These are phyloP conservation scores for Aselliscus stoliczkanus DNA, from an alignment of 2,797 vertebrate species.

Conservation along the genomic window DNA sequence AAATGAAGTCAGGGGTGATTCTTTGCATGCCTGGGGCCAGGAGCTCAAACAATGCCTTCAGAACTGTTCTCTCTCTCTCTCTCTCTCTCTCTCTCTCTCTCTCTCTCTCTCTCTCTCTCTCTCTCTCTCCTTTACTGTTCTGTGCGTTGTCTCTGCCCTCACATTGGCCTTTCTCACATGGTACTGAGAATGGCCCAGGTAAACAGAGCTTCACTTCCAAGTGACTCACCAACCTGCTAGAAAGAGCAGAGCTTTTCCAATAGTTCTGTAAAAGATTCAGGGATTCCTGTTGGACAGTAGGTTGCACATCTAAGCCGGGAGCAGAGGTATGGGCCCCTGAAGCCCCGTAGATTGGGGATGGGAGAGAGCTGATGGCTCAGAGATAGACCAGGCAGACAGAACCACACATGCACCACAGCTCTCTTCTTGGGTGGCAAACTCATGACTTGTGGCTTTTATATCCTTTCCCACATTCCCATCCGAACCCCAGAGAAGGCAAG, in stretches of 20 bases:
- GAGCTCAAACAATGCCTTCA: not conserved
- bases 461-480: not conserved
- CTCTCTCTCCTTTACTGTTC: accelerated
- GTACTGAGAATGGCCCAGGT: not conserved
- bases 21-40: not conserved
- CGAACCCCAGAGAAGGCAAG: not conserved
- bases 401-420: accelerated
- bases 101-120: not conserved
- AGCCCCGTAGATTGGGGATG: not conserved
- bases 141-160: not conserved
- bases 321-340: too few species aligned
- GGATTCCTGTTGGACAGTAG: not conserved
- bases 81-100: not conserved
- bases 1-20: not conserved
- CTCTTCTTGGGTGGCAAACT: not conserved
- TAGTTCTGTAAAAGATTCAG: not conserved
- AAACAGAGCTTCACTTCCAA: not conserved
- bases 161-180: not conserved
- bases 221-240: not conserved
- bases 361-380: not conserved
- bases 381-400: not conserved
- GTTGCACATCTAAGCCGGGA: not conserved
- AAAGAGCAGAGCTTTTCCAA: not conserved
- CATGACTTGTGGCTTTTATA: not conserved
- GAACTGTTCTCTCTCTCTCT: not conserved